Conservation (phyloP, 2,888 invertebrate genomes). For the Mythimna loreyi region DNA sequence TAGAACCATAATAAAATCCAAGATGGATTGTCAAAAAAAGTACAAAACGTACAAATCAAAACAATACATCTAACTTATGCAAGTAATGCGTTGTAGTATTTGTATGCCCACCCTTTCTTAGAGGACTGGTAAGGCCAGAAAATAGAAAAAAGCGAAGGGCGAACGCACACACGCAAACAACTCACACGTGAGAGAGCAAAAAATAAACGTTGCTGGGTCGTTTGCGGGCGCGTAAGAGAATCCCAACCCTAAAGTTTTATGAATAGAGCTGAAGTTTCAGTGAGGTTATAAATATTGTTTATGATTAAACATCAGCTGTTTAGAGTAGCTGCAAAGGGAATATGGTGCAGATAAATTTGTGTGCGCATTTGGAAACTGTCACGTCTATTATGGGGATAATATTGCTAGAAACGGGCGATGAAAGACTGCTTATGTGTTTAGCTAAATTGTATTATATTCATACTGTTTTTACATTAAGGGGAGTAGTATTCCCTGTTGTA, state of each 20-base stretch:
- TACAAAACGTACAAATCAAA: constrained; percentile 64
- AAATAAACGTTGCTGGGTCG: constrained; percentile 70
- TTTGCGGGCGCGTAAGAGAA: constrained; percentile 40
- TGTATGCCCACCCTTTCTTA: constrained; percentile 74
- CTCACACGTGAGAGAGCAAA: constrained; percentile 73
- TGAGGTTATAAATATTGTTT: constrained; percentile 61
- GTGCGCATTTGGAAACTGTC: constrained; percentile 72
- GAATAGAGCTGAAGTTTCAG: constrained; percentile 43
- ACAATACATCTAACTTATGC: constrained; percentile 68
- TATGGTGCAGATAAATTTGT: constrained; percentile 73
- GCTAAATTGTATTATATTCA: constrained; percentile 62
- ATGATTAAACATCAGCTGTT: constrained; percentile 76
- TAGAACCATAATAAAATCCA: constrained; percentile 58
- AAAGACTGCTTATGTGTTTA: constrained; percentile 58
- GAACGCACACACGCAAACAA: constrained; percentile 59
- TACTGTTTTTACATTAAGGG: constrained; percentile 56
- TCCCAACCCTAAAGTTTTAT: constrained; percentile 30
- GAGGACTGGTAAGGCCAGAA: constrained; percentile 69
- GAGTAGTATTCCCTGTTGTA: constrained; percentile 51
- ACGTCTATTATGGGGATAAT: constrained; percentile 61
- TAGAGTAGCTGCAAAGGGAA: constrained; percentile 69
- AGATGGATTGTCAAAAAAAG: constrained; percentile 62
- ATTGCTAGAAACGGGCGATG: constrained; percentile 57
- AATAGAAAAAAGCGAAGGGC: constrained; percentile 68
- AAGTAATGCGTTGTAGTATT: constrained; percentile 70